phyloP scores from a whole-genome alignment of 2,888 invertebrate species.

The Heliconius cydno region DNA sequence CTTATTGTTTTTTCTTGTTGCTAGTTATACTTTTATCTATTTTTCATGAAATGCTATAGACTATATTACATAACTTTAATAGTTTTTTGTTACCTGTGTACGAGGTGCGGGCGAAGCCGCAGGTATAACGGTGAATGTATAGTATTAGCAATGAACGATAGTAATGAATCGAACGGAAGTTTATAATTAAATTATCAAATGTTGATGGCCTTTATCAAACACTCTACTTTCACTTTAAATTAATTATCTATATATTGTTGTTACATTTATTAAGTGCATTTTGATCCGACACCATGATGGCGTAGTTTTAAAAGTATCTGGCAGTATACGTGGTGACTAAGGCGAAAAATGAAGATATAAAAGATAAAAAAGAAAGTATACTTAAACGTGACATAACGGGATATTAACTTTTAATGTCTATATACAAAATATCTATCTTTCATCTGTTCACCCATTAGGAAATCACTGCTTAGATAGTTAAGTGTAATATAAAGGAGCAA shows the following conservation, averaged over 20 bases:
- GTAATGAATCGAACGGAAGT: neutral
- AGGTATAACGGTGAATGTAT: neutral
- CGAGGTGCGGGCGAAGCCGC: neutral
- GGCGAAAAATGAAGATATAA: neutral
- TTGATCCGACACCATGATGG: too few relatives aligned
- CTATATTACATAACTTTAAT: neutral
- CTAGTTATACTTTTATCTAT: too few relatives aligned
- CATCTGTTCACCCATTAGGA: slow-evolving; percentile 1
- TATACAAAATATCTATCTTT: neutral
- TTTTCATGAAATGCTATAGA: neutral
- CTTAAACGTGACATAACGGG: fast-evolving
- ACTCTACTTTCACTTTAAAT: neutral
- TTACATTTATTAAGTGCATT: too few relatives aligned
- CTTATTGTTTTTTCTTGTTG: too few relatives aligned
- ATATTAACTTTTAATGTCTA: neutral
- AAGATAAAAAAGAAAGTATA: neutral
- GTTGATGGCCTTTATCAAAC: neutral
- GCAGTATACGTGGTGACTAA: too few relatives aligned
- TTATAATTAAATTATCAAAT: neutral
- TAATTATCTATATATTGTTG: neutral
- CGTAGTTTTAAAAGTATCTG: too few relatives aligned
- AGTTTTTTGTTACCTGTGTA: too few relatives aligned
- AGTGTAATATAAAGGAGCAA: slow-evolving; percentile 12
- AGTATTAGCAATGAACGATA: neutral
- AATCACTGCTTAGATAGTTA: neutral